Conservation (phyloP, 2,797 vertebrate genomes). For the Parauchenoglanis punctatus region DNA sequence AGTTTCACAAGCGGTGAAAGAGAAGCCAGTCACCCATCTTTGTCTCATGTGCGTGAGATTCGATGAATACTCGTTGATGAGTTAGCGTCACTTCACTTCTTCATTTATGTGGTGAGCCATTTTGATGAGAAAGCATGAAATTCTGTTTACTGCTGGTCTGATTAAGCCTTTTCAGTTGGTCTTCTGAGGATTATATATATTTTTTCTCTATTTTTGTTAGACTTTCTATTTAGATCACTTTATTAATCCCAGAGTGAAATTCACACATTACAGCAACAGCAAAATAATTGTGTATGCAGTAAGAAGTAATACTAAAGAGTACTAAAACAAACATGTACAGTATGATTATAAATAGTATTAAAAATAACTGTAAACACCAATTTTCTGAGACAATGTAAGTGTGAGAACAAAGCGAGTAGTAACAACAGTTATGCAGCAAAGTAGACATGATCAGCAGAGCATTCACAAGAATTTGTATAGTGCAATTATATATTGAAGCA, state of each 20-base stretch:
- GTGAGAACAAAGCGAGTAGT: not conserved
- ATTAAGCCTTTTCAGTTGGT: not conserved
- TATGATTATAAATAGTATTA: not conserved
- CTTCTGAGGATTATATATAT: not conserved
- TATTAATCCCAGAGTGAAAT: not conserved
- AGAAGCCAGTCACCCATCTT: not conserved
- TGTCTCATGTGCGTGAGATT: not conserved
- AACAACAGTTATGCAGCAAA: not conserved
- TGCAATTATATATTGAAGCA: not conserved
- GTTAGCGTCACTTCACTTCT: not conserved
- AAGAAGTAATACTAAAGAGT: not conserved
- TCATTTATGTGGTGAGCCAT: not conserved
- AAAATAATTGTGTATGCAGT: not conserved
- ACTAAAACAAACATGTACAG: not conserved
- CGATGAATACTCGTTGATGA: not conserved
- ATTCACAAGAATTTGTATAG: not conserved
- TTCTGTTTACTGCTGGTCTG: not conserved
- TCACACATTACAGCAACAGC: not conserved
- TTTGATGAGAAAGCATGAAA: not conserved
- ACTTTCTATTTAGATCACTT: not conserved
- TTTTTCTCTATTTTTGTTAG: not conserved
- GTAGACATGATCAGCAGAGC: not conserved
- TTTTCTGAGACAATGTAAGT: not conserved
- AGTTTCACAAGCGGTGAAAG: conserved; percentile 56
- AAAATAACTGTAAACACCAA: not conserved